Evolutionary conservation across 2,113 vertebrate species (phyloP).

Genomic region (Nicator chloris): DNA sequence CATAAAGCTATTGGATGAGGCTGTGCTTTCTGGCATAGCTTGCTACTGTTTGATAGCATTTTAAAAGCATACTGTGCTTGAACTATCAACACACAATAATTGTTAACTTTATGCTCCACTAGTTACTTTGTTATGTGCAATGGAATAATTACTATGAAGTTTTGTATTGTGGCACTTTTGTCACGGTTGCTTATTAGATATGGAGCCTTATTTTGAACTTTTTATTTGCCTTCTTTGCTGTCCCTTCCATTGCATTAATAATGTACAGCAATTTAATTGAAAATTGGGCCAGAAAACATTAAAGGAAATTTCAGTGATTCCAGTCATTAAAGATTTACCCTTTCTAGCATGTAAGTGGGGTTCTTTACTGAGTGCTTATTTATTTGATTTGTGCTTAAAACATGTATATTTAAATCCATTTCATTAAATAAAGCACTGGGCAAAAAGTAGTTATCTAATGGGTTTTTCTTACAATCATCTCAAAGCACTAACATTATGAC

Average conservation of each 20-base stretch:
- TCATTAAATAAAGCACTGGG: not conserved
- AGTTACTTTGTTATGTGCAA: not conserved
- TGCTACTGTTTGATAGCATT: conserved; percentile 1
- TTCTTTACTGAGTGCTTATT: not conserved
- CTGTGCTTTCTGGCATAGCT: conserved; percentile 3
- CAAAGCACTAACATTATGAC: not conserved
- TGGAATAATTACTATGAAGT: conserved; percentile 11
- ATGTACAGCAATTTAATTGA: not conserved
- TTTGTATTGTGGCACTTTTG: not conserved
- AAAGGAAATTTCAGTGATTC: not conserved
- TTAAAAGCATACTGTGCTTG: conserved; percentile 28
- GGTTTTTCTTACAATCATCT: not conserved
- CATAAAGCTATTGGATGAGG: conserved; percentile 1
- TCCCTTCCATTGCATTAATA: not conserved
- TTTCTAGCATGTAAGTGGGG: not conserved
- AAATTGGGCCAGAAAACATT: not conserved
- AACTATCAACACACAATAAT: conserved; percentile 16
- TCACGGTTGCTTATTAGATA: not conserved
- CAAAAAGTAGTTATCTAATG: not conserved
- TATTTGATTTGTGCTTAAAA: not conserved
- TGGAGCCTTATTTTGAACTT: not conserved
- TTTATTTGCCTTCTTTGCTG: not conserved
- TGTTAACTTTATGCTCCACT: conserved; percentile 24
- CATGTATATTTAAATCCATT: not conserved
- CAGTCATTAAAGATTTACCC: not conserved